Evolutionary conservation across 2,888 invertebrate genomes (phyloP).

Genomic region (Cataglyphis livida): DNA sequence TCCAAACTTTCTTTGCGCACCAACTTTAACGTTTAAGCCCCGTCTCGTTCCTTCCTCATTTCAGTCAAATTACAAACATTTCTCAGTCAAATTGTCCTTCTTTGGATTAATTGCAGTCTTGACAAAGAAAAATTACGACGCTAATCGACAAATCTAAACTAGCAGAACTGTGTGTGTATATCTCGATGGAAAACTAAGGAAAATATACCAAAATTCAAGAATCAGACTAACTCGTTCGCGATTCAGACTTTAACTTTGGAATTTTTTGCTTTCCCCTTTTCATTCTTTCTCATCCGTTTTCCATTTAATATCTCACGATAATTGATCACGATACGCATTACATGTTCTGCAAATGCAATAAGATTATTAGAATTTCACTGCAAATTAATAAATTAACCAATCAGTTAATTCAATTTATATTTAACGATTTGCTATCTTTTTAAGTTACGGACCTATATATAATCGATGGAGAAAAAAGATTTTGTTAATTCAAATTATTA

Average conservation of each 20-base stretch:
- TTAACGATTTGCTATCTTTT: background rate
- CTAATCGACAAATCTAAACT: slow-evolving; percentile 38
- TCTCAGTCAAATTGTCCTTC: slow-evolving; percentile 71
- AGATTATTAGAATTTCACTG: background rate
- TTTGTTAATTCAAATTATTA: slow-evolving; percentile 13
- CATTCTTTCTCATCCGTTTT: background rate
- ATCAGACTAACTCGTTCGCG: background rate
- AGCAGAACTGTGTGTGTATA: slow-evolving; percentile 18
- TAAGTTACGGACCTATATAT: background rate
- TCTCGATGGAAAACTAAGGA: slow-evolving; percentile 17
- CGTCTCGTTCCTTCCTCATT: slow-evolving; percentile 11
- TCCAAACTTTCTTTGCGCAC: slow-evolving; percentile 19
- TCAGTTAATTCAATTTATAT: slow-evolving; percentile 1
- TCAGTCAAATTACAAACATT: slow-evolving; percentile 41
- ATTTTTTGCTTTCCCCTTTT: slow-evolving; percentile 1
- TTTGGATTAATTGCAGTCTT: slow-evolving; percentile 76
- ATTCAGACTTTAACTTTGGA: background rate
- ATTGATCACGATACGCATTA: slow-evolving; percentile 2
- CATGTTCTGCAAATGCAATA: background rate
- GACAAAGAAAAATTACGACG: slow-evolving; percentile 50
- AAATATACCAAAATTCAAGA: slow-evolving; percentile 11
- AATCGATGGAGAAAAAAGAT: slow-evolving; percentile 10
- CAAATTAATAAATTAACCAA: slow-evolving; percentile 7
- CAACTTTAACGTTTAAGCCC: slow-evolving; percentile 12
- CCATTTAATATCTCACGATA: background rate